Conservation (phyloP, 1,140 invertebrate genomes). For the Euglossa dilemma region DNA sequence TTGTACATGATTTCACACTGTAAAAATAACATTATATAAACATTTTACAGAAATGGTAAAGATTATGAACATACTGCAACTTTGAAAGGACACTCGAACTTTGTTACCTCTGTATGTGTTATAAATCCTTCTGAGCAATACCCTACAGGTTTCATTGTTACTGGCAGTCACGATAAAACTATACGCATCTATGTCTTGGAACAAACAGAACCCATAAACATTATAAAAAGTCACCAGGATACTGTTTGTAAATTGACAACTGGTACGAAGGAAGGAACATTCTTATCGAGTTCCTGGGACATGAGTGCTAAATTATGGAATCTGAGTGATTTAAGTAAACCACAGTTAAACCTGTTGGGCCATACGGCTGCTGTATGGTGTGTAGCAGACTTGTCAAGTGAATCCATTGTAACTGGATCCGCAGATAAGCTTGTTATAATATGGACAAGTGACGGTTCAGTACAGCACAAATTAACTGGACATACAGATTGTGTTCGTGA, state of each 20-base stretch:
- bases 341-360: conserved; percentile 86
- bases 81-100: conserved; percentile 92
- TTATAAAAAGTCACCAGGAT: conserved; percentile 90
- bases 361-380: conserved; percentile 96
- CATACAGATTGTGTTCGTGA: conserved; percentile 96
- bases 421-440: conserved; percentile 95
- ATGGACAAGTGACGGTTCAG: conserved; percentile 87
- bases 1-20: neutral
- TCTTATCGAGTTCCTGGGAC: conserved; percentile 96
- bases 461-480: conserved; percentile 84
- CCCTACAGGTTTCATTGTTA: conserved; percentile 91
- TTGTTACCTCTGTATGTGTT: conserved; percentile 91
- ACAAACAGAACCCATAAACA: conserved; percentile 84
- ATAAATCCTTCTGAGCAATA: conserved; percentile 86
- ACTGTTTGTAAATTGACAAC: conserved; percentile 87
- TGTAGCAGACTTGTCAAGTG: conserved; percentile 85
- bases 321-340: conserved; percentile 81
- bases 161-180: conserved; percentile 93
- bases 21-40: conserved; percentile 5
- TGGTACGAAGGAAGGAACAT: conserved; percentile 82
- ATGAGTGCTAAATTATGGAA: conserved; percentile 92
- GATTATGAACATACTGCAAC: conserved; percentile 85
- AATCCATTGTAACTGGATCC: conserved; percentile 90
- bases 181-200: conserved; percentile 90
- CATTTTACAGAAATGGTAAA: conserved; percentile 82